Evolutionary conservation across 2,797 vertebrate species (phyloP).

Genomic region (Channa striata): DNA sequence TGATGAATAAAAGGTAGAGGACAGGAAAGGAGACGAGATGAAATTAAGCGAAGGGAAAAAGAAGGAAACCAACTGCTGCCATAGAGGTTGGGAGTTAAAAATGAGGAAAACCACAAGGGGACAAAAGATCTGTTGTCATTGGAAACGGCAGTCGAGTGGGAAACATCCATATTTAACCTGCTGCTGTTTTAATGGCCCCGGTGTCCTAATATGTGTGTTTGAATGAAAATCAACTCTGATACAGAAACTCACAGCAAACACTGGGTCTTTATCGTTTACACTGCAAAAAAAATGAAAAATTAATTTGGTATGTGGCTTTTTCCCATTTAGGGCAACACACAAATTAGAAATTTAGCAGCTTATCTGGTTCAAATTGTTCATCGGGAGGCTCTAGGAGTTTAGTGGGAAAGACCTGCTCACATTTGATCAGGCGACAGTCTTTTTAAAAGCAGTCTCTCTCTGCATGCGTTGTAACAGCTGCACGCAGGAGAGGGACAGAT

Average conservation of each 20-base stretch:
- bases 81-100: slow-evolving; percentile 20
- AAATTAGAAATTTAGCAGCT: slow-evolving; percentile 3
- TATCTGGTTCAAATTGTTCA: slow-evolving; percentile 9
- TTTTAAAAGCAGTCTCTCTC: slow-evolving; percentile 28
- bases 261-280: too few species aligned
- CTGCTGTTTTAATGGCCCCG: slow-evolving; percentile 16
- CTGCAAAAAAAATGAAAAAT: too few species aligned
- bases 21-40: background rate
- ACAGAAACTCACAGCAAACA: too few species aligned
- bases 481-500: background rate
- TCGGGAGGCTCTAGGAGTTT: background rate
- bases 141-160: slow-evolving; percentile 29
- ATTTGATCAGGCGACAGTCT: slow-evolving; percentile 41
- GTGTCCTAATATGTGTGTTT: slow-evolving; percentile 10
- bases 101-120: slow-evolving; percentile 4
- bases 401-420: slow-evolving; percentile 22
- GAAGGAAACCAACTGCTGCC: background rate
- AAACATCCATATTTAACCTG: slow-evolving; percentile 31
- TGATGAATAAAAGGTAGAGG: too few species aligned
- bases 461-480: slow-evolving; percentile 32
- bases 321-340: background rate
- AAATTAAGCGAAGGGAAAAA: background rate
- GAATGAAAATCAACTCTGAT: background rate
- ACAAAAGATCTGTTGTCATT: slow-evolving; percentile 45
- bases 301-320: background rate